Conservation (phyloP, 23 tunicate species). For the Styela plicata region DNA sequence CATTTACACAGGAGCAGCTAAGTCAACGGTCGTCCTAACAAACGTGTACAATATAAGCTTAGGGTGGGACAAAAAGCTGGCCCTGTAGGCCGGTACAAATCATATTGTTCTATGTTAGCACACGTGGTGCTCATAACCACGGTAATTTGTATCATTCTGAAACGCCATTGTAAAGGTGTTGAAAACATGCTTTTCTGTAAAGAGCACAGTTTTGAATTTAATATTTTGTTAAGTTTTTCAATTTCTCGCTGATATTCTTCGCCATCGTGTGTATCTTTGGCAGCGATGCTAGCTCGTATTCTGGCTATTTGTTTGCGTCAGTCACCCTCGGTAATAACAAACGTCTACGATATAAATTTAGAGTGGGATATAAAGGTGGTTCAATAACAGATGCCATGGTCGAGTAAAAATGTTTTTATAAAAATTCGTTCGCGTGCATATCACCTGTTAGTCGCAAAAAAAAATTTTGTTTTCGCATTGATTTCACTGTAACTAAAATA, state of each 20-base stretch:
- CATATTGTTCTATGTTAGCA: background rate
- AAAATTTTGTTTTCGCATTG: too few species aligned
- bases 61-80: background rate
- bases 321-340: too few species aligned
- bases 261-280: background rate
- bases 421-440: too few species aligned
- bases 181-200: background rate
- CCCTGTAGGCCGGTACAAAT: background rate
- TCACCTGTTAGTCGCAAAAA: too few species aligned
- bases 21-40: background rate
- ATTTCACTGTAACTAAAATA: too few species aligned
- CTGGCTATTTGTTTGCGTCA: background rate
- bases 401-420: too few species aligned
- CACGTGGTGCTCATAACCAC: background rate
- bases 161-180: background rate
- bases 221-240: background rate
- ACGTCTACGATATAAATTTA: too few species aligned
- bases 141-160: background rate
- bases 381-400: too few species aligned
- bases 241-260: background rate
- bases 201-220: background rate
- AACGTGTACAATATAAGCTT: background rate
- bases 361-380: background rate
- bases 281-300: background rate
- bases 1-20: background rate